A percentile compares a stretch with the other conserved stretches of the same genome.
phyloP scores from a whole-genome alignment of 2,113 vertebrate genomes.

The Hoplias malabaricus region DNA sequence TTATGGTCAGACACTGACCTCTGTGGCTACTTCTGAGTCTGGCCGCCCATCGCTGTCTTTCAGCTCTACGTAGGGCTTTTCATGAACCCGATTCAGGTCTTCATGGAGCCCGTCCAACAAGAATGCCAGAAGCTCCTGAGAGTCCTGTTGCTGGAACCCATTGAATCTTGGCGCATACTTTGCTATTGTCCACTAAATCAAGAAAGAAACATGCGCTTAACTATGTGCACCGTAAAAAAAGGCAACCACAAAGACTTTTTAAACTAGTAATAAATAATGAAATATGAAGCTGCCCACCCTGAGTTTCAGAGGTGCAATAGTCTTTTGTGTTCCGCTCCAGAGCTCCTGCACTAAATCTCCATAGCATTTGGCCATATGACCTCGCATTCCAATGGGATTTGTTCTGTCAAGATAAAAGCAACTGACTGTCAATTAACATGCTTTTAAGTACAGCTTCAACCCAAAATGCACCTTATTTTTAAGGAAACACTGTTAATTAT shows the following conservation, averaged over 20 bases:
- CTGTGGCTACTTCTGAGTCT: constrained; percentile 95
- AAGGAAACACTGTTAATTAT: not conserved
- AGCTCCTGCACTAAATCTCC: constrained; percentile 96
- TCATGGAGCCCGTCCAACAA: constrained; percentile 98
- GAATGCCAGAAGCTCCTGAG: constrained; percentile 96
- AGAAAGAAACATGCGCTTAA: not conserved
- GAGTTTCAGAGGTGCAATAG: constrained; percentile 92
- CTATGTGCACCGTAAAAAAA: not conserved
- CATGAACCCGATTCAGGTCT: constrained; percentile 94
- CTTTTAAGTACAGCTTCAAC: not conserved
- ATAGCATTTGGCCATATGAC: constrained; percentile 99
- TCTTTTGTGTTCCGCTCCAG: constrained; percentile 98
- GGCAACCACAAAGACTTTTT: not conserved
- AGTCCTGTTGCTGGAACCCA: constrained; percentile 98
- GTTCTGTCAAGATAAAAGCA: constrained; percentile 73
- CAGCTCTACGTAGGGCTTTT: constrained; percentile 96
- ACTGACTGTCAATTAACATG: not conserved
- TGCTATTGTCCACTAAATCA: constrained; percentile 94
- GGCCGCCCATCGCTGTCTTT: constrained; percentile 95
- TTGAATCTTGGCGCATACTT: constrained; percentile 98
- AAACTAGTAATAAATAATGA: not conserved
- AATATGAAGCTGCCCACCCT: constrained; percentile 72
- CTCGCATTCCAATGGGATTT: constrained; percentile 98
- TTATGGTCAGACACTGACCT: constrained; percentile 74
- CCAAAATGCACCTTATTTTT: not conserved